These are phyloP conservation scores for Theristicus caerulescens DNA, from an alignment of 2,113 vertebrate genomes.

Conservation along the genomic window DNA sequence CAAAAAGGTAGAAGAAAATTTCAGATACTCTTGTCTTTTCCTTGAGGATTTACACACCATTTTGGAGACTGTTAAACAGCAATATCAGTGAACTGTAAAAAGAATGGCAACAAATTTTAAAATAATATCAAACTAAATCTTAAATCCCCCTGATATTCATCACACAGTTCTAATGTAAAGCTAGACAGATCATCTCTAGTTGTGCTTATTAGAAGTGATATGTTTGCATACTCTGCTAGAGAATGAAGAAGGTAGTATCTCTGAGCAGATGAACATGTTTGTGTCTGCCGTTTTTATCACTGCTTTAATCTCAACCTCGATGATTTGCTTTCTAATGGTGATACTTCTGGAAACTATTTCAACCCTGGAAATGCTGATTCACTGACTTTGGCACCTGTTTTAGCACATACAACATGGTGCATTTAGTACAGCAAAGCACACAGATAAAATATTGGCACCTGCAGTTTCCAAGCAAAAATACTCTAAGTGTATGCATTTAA, in stretches of 20 bases:
- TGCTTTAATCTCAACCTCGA: not conserved
- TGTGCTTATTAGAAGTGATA: not conserved
- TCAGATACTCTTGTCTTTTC: not conserved
- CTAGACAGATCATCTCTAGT: not conserved
- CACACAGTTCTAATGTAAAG: not conserved
- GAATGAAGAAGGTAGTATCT: not conserved
- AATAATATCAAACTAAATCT: not conserved
- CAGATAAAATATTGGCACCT: not conserved
- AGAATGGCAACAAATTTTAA: not conserved
- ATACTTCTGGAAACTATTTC: not conserved
- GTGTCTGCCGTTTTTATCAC: not conserved
- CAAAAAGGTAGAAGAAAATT: not conserved
- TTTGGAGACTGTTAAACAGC: not conserved
- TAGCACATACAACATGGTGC: not conserved
- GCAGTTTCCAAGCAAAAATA: not conserved
- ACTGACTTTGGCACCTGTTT: not conserved
- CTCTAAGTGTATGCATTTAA: not conserved
- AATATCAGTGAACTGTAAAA: not conserved
- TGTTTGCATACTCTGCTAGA: not conserved
- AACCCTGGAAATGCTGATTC: not conserved
- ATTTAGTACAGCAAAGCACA: not conserved
- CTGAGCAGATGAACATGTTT: not conserved
- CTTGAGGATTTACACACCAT: not conserved
- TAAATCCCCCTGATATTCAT: not conserved
- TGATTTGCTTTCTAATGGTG: not conserved